Evolutionary conservation across 2,113 vertebrate genomes (phyloP).

Genomic region (Eolophus roseicapilla): DNA sequence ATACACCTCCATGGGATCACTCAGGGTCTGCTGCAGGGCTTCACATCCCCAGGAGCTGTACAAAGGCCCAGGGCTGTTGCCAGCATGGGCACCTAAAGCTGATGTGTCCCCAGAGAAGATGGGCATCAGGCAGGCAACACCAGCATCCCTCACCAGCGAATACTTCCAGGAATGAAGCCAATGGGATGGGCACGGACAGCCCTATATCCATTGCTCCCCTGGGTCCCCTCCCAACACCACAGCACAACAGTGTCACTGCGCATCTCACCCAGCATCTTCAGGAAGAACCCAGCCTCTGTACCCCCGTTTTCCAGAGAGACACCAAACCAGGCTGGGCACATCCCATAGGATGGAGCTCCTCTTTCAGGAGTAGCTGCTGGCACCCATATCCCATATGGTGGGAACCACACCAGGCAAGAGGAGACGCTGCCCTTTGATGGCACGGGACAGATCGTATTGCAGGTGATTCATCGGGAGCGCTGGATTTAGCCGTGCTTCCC

Average conservation of each 20-base stretch:
- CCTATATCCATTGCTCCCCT: accelerated
- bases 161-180: background rate
- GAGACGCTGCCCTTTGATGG: background rate
- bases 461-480: background rate
- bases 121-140: background rate
- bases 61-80: background rate
- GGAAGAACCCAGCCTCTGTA: background rate
- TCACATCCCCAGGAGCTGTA: background rate
- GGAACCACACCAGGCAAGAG: background rate
- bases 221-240: accelerated
- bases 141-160: background rate
- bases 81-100: background rate
- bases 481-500: conserved; percentile 36
- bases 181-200: background rate
- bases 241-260: background rate
- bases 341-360: background rate
- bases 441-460: conserved; percentile 7
- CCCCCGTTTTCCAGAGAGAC: background rate
- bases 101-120: background rate
- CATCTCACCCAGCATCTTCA: background rate
- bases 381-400: background rate
- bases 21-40: background rate
- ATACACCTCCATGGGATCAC: background rate
- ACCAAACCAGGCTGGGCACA: background rate
- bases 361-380: background rate